Conservation (phyloP, 2,888 invertebrate species). For the Sycophila texana region DNA sequence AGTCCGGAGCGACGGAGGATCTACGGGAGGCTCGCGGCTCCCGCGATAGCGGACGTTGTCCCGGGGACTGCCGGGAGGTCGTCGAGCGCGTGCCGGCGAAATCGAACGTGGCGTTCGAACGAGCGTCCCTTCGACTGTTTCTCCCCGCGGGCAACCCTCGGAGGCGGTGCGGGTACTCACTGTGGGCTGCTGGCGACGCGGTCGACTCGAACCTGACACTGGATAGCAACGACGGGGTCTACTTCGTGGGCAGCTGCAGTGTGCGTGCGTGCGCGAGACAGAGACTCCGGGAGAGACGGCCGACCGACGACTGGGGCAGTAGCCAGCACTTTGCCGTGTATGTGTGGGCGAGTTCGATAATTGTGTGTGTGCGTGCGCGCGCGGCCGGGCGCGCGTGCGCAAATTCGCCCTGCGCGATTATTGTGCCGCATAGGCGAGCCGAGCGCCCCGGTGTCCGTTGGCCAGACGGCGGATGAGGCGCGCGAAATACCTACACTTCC, state of each 20-base stretch:
- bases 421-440: background rate
- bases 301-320: constrained; percentile 9
- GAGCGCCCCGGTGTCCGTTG: background rate
- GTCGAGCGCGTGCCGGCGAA: constrained; percentile 63
- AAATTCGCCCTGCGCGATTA: constrained; percentile 20
- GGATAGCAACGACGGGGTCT: background rate
- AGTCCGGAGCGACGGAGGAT: background rate
- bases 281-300: constrained; percentile 23
- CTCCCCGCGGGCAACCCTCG: background rate
- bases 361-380: background rate
- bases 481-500: too few species aligned
- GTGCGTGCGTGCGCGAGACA: constrained; percentile 21
- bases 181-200: background rate
- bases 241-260: constrained; percentile 12
- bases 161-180: background rate
- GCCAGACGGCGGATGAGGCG: background rate
- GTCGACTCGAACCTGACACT: constrained; percentile 6
- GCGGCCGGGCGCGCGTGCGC: constrained; percentile 60
- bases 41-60: constrained; percentile 67
- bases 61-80: constrained; percentile 9
- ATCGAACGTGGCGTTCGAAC: background rate
- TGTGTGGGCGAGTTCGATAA: background rate
- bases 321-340: background rate
- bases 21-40: constrained; percentile 51
- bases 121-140: background rate